Conservation (phyloP, 1,140 invertebrate species). For the Streblospio benedicti region DNA sequence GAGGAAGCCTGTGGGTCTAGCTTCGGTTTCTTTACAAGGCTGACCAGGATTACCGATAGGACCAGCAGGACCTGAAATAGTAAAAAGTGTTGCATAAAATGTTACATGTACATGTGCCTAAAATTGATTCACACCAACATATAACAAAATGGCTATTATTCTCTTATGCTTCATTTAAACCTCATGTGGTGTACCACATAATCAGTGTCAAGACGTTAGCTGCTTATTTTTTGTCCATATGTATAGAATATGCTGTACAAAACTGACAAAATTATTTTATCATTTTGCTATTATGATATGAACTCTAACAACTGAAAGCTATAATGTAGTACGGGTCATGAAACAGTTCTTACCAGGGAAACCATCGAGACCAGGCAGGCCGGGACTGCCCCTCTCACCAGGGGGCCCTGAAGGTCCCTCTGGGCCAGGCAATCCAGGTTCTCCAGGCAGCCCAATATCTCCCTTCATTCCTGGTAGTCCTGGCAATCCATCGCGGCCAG, state of each 20-base stretch:
- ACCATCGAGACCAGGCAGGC: constrained; percentile 12
- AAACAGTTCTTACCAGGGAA: constrained; percentile 3
- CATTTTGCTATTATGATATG: too few species aligned
- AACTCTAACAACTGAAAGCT: too few species aligned
- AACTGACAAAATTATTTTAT: too few species aligned
- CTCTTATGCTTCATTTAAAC: not conserved
- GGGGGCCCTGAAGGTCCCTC: not conserved
- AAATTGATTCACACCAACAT: not conserved
- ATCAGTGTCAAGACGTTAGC: too few species aligned
- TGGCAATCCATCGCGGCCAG: constrained; percentile 29
- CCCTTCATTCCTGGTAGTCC: constrained; percentile 7
- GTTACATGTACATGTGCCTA: not conserved
- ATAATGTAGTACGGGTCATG: not conserved
- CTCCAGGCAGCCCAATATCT: not conserved
- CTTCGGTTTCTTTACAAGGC: not conserved
- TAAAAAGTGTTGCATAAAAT: not conserved
- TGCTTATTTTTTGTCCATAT: too few species aligned
- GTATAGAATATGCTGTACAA: too few species aligned
- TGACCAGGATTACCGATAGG: constrained; percentile 19
- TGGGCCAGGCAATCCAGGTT: not conserved
- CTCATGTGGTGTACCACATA: too few species aligned
- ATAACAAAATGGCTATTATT: not conserved
- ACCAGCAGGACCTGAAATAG: constrained; percentile 3
- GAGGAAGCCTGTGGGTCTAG: constrained; percentile 13
- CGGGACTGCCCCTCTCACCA: constrained; percentile 3